Evolutionary conservation across 2,888 invertebrate genomes (phyloP), one percentile per base, ranked within the genome.

Genomic region (Isotomurus palustris): DNA sequence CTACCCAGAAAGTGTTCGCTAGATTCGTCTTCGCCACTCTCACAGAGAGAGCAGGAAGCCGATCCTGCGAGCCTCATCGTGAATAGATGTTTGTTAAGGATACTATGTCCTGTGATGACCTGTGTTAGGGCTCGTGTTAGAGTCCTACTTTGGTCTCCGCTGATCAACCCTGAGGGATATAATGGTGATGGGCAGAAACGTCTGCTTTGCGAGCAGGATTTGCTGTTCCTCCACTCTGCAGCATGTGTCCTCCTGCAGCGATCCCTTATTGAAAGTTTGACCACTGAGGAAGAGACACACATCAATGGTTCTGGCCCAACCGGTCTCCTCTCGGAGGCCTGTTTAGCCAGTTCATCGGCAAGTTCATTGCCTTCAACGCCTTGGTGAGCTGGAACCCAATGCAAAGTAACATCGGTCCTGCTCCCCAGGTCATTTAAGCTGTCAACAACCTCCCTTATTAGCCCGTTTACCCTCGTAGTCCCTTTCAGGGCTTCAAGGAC

Each of bases 311-410:
- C 54, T 12, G 58, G 58, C 4, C 58, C 53, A 17, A 21, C 24
- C 1, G 12, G 24, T 1, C 5, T 19, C 14, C 8, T 3, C 8
- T 5, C 5, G 1, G 58, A 50, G 1, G 49, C 52, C 2, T 24
- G 35, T 24, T 60, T 58, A 19, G 58, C 58, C 3, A 52, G 28
- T 2, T n/a, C 22, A 22, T 60, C 56, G 2, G 49, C 60, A 1
- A 5, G 10, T 22, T 60, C 60, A 22, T 60, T 60, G 1, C 60
- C 60, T 28, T 32, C 6, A 10, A 32, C 49, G 2, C 57, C 60
- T 1, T 2, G 3, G 29, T 61, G 60, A 2, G 60, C 53, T 1
- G 60, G 60, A 12, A 61, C 54, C 60, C 60, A 61, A 3, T 24
- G 12, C 1, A 60, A 19, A n/a, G 35, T 44, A 3, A 56, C 51